phyloP scores from a whole-genome alignment of 2,797 vertebrate species.

The Catharus ustulatus region DNA sequence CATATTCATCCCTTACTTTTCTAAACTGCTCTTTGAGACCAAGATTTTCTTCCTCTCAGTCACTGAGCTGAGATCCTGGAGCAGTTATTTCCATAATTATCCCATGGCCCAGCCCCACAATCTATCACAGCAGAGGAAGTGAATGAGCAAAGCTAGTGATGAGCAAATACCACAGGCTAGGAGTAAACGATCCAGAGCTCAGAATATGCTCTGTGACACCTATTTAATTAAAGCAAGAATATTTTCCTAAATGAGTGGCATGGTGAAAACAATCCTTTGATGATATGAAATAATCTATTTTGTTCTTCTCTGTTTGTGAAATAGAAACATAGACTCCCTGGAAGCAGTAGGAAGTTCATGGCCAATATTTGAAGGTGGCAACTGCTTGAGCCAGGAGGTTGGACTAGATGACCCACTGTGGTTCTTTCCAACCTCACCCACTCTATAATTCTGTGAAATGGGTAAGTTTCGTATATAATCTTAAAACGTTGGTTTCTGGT shows the following conservation, averaged over 20 bases:
- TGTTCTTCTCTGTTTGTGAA: not conserved
- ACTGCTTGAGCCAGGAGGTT: not conserved
- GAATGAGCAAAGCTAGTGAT: not conserved
- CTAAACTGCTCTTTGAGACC: constrained; percentile 66
- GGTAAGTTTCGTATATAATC: not conserved
- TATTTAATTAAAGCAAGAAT: not conserved
- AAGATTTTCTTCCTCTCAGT: constrained; percentile 75
- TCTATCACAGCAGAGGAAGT: constrained; percentile 53
- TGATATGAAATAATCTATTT: not conserved
- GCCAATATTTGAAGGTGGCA: not conserved
- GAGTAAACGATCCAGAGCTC: not conserved
- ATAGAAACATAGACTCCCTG: not conserved
- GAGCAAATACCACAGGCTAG: not conserved
- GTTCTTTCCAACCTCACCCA: not conserved
- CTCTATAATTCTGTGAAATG: not conserved
- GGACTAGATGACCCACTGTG: not conserved
- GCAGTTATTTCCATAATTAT: constrained; percentile 80
- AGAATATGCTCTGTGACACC: not conserved
- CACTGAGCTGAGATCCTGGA: constrained; percentile 69
- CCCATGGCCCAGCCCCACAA: constrained; percentile 68
- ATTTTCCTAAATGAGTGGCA: not conserved
- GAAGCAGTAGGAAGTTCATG: not conserved
- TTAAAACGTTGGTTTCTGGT: not conserved
- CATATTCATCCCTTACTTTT: constrained; percentile 74
- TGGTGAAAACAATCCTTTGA: not conserved